Percentiles rank a stretch among this genome's conserved stretches.
phyloP scores from a whole-genome alignment of 1,140 invertebrate species.

The Sycophaga agraensis region DNA sequence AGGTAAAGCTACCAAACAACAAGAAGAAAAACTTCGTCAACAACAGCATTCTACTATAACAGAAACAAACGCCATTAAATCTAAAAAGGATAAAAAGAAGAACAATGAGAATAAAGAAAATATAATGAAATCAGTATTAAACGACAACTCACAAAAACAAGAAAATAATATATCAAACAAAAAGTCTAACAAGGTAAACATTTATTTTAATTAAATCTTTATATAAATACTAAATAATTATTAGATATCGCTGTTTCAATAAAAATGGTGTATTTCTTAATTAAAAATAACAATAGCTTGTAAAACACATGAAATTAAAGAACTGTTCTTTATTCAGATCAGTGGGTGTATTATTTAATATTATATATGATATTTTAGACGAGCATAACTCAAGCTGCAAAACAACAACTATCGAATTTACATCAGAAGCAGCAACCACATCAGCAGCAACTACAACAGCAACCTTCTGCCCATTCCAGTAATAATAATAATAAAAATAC shows the following conservation, averaged over 20 bases:
- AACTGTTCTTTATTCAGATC: neutral
- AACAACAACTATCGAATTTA: too few relatives aligned
- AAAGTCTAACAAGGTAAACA: slow-evolving; percentile 17
- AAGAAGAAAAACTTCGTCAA: slow-evolving; percentile 37
- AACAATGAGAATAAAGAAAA: slow-evolving; percentile 52
- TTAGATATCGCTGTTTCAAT: neutral
- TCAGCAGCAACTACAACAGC: slow-evolving; percentile 35
- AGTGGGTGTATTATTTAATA: too few relatives aligned
- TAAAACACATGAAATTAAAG: neutral
- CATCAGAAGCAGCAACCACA: slow-evolving; percentile 30
- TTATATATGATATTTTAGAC: too few relatives aligned
- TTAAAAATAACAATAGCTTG: too few relatives aligned
- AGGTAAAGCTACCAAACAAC: slow-evolving; percentile 36
- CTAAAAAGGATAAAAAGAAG: slow-evolving; percentile 50
- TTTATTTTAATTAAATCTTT: neutral
- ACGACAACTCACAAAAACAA: slow-evolving; percentile 37
- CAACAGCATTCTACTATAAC: slow-evolving; percentile 28
- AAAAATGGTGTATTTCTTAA: neutral
- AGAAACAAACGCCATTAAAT: slow-evolving; percentile 41
- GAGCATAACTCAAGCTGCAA: neutral
- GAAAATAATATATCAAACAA: slow-evolving; percentile 28
- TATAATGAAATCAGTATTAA: slow-evolving; percentile 35
- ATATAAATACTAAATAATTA: neutral
- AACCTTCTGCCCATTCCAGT: too few relatives aligned
- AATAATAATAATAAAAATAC: slow-evolving; percentile 38